Evolutionary conservation across 2,888 invertebrate species (phyloP), one percentile per base, ranked within the genome.

Genomic region (Drosophila suboccidentalis): DNA sequence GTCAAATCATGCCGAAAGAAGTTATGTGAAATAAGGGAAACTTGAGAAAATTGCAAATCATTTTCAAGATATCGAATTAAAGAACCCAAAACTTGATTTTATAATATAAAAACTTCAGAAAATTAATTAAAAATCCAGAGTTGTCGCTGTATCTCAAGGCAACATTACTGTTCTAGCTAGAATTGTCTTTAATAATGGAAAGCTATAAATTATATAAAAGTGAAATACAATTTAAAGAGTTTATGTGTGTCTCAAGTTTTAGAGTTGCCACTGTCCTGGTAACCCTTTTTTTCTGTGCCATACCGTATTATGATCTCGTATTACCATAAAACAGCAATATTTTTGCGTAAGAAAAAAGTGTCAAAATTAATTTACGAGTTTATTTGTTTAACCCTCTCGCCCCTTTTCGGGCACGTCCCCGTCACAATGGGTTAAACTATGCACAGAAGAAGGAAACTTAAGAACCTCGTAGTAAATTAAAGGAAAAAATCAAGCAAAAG

Each of bases 321-420:
- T 87, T 88, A 75, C 78, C 86, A 87, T 87, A 88, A 87, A 82
- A 82, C 57, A 71, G 75, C 75, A 78, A 86, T 87, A 85, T 71
- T 82, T 86, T 82, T 86, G 50, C 36, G 15, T 19, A 11, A 71
- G 65, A 80, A 82, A 79, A 82, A 91, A 91, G 90, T 92, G 92
- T 92, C 92, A 92, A 91, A 91, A 91, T 92, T 90, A 93, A 92
- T 93, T 92, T 93, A 93, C 92, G 91, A 87, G 83, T 80, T 82
- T 88, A 87, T 92, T 92, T 93, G 92, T 92, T 92, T 92, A 91
- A 87, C 88, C 85, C 80, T 80, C 64, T 60, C 79, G 91, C 91
- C 91, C 91, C 88, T 90, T 76, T 47, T 62, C 15, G 65, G 62
- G 59, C 50, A 47, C 34, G 26, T 26, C 49, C 41, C 59, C 34